Evolutionary conservation across 2,797 vertebrate species (phyloP).

Genomic region (Parauchenoglanis ngamensis): DNA sequence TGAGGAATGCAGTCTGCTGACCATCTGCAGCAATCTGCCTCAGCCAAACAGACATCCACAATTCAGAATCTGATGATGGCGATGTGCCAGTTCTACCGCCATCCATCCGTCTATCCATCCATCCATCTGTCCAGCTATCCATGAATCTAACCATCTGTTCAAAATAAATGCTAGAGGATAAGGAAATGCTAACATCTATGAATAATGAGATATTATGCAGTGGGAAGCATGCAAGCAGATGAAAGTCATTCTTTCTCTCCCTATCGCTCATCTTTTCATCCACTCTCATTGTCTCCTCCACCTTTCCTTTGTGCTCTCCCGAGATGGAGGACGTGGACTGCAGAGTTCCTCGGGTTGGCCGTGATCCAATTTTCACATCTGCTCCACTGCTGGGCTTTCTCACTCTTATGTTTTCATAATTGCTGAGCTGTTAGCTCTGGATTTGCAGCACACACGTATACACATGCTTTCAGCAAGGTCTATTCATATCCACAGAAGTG

Average conservation of each 20-base stretch:
- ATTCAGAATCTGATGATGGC: constrained; percentile 41
- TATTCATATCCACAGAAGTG: constrained; percentile 23
- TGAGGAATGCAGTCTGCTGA: constrained; percentile 77
- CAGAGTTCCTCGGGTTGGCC: constrained; percentile 70
- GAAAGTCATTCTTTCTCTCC: constrained; percentile 50
- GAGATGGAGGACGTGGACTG: constrained; percentile 71
- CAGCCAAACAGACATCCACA: constrained; percentile 78
- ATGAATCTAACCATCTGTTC: constrained; percentile 63
- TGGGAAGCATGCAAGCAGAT: constrained; percentile 41
- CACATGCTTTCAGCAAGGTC: constrained; percentile 38
- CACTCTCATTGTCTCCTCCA: constrained; percentile 61
- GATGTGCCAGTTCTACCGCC: constrained; percentile 46
- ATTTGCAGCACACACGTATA: constrained; percentile 22
- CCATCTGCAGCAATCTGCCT: constrained; percentile 76
- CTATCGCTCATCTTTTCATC: constrained; percentile 49
- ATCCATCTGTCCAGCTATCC: constrained; percentile 56
- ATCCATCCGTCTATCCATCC: constrained; percentile 7
- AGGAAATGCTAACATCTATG: neutral
- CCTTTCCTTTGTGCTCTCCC: constrained; percentile 48
- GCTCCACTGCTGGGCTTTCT: constrained; percentile 74
- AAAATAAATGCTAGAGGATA: constrained; percentile 7
- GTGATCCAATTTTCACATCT: constrained; percentile 78
- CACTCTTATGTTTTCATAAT: constrained; percentile 57
- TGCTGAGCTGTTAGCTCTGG: constrained; percentile 47
- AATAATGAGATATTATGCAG: neutral